Percentiles rank a stretch among this genome's conserved stretches.
Evolutionary conservation across 2,888 invertebrate genomes (phyloP).

Genomic region (Lithophane socia): DNA sequence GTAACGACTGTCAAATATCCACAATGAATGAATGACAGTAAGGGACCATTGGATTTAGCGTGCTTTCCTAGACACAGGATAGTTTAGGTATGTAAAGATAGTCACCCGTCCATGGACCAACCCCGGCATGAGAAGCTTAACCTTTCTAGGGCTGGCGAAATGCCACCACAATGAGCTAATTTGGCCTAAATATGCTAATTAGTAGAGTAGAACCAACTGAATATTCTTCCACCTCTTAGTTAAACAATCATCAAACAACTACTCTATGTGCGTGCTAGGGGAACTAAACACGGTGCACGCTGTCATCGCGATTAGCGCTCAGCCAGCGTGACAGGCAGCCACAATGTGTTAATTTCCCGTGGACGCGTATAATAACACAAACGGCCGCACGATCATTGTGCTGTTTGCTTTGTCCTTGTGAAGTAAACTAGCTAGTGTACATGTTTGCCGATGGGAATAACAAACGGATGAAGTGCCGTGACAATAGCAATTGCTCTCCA

Average conservation of each 20-base stretch:
- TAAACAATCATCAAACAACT: conserved; percentile 27
- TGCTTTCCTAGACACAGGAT: too few species aligned
- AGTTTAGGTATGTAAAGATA: too few species aligned
- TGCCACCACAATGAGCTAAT: background rate
- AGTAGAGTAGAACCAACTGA: background rate
- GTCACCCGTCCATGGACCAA: too few species aligned
- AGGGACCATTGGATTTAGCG: too few species aligned
- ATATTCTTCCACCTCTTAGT: background rate
- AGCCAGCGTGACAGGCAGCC: conserved; percentile 29
- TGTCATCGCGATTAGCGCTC: conserved; percentile 26
- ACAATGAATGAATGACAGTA: too few species aligned
- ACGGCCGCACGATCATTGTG: conserved; percentile 45
- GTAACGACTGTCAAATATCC: too few species aligned
- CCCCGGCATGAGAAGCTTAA: too few species aligned
- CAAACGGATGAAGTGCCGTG: conserved; percentile 28
- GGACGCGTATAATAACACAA: conserved; percentile 52
- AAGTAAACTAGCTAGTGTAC: conserved; percentile 35
- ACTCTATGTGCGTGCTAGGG: conserved; percentile 1
- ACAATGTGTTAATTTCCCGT: conserved; percentile 64
- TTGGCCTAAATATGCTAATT: background rate
- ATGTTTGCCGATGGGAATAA: conserved; percentile 31
- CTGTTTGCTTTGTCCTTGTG: conserved; percentile 54
- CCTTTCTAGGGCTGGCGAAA: too few species aligned
- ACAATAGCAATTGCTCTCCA: conserved; percentile 23
- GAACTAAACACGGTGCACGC: conserved; percentile 32